Base-by-base conservation (phyloP, 2,888 invertebrate genomes). In the Sthenelais limicola region DNA sequence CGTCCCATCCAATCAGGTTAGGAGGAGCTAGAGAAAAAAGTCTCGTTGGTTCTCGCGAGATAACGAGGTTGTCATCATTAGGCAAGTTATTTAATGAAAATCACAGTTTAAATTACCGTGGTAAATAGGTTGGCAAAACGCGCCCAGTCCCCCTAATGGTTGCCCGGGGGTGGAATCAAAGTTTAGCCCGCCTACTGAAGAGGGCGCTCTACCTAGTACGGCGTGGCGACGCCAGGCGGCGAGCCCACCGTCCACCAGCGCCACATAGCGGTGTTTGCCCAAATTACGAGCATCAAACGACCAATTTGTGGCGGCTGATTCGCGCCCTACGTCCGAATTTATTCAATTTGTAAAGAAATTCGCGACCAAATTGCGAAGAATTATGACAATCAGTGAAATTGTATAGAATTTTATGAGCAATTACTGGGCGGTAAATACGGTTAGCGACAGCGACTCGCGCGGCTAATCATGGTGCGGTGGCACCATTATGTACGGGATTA, bases 331-430 rank as follows among this genome's bases (percentile, higher is more conserved):
- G 49, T 38, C 38, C 30, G 67, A 51, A 32, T 47, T 68, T 51
- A 72, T 72, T 68, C 72, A 66, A 72, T 72, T 72, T 72, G 72
- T 49, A 49, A 52, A 72, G 72, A 72, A 72, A 72, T 72, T 68
- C 66, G 67, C 66, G 66, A n/a, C 66, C 66, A 72, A 72, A 72
- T 72, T 72, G 72, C 72, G 52, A 68, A 51, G 66, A 72, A 72
- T 72, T 72, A 52, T 49, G 52, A 43, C 72, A 72, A 72, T 72
- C 72, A 72, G 54, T 43, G 67, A 68, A 66, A 72, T 66, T 72
- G 72, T 72, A 71, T 71, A 71, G 71, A 58, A 62, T 58, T 62
- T 71, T 62, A 71, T 62, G 71, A 62, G 49, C 62, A 71, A 71
- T 71, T 71, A 71, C 47, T 48, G 35, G 32, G 30, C 28, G 49